A percentile compares a stretch with the other conserved stretches of the same genome.
Conservation (phyloP, 2,888 invertebrate species). For the Coenonympha arcania region DNA sequence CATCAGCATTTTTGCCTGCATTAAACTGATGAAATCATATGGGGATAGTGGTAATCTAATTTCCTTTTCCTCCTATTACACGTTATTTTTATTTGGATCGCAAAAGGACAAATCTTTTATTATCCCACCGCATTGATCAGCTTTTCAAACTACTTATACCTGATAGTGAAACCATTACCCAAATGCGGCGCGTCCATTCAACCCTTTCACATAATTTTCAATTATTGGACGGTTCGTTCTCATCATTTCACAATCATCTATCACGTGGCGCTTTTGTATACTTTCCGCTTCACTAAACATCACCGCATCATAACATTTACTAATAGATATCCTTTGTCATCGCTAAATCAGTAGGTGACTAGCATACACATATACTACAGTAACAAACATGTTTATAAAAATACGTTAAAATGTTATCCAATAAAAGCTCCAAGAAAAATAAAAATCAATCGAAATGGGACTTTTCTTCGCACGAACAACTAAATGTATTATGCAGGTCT, state of each 20-base stretch:
- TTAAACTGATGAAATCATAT: neutral
- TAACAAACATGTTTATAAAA: too few relatives aligned
- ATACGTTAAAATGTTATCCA: too few relatives aligned
- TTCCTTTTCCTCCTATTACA: neutral
- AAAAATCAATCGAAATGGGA: too few relatives aligned
- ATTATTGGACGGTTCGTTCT: constrained; percentile 12
- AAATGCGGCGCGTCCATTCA: constrained; percentile 1
- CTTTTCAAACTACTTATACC: neutral
- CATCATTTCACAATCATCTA: constrained; percentile 14
- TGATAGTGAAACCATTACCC: neutral
- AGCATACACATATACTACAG: too few relatives aligned
- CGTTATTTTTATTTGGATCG: neutral
- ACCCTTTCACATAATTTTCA: constrained; percentile 15
- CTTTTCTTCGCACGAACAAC: too few relatives aligned
- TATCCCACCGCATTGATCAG: neutral
- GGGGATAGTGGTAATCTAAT: neutral
- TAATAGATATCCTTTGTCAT: neutral
- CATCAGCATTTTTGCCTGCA: neutral
- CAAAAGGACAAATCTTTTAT: too few relatives aligned
- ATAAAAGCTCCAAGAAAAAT: too few relatives aligned
- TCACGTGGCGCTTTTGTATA: constrained; percentile 17
- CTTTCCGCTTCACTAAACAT: constrained; percentile 14
- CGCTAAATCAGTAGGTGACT: neutral
- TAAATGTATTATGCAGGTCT: too few relatives aligned
- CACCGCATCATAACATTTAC: neutral